Percentiles rank a stretch among this genome's conserved stretches.
Conservation (phyloP, 2,888 invertebrate species). For the Microctonus hyperodae region DNA sequence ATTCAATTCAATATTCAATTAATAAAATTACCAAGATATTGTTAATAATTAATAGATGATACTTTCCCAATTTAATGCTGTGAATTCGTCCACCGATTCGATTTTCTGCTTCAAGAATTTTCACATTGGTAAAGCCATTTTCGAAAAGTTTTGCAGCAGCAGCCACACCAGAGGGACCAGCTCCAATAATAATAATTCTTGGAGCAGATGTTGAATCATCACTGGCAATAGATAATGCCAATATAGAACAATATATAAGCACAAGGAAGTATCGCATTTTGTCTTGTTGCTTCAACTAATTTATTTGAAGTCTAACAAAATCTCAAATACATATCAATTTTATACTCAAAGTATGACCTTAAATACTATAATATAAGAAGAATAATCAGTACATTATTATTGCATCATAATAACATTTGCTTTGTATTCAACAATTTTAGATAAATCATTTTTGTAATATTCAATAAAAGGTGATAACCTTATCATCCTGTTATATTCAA, state of each 20-base stretch:
- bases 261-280: neutral
- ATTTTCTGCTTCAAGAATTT: constrained; percentile 64
- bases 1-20: no score
- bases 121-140: constrained; percentile 62
- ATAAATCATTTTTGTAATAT: neutral
- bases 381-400: no score
- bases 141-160: constrained; percentile 64
- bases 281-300: no score
- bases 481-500: no score
- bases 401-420: neutral
- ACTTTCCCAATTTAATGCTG: constrained; percentile 60
- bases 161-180: constrained; percentile 67
- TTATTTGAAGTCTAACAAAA: no score
- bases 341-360: neutral
- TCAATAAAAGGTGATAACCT: no score
- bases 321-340: no score
- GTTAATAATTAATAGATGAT: neutral
- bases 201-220: no score
- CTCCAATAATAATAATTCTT: constrained; percentile 64
- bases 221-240: neutral
- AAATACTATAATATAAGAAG: neutral
- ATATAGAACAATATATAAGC: neutral
- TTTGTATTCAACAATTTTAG: neutral
- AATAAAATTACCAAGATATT: no score
- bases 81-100: constrained; percentile 64